Evolutionary conservation across 2,113 vertebrate genomes (phyloP).

Genomic region (Seriola dumerili): DNA sequence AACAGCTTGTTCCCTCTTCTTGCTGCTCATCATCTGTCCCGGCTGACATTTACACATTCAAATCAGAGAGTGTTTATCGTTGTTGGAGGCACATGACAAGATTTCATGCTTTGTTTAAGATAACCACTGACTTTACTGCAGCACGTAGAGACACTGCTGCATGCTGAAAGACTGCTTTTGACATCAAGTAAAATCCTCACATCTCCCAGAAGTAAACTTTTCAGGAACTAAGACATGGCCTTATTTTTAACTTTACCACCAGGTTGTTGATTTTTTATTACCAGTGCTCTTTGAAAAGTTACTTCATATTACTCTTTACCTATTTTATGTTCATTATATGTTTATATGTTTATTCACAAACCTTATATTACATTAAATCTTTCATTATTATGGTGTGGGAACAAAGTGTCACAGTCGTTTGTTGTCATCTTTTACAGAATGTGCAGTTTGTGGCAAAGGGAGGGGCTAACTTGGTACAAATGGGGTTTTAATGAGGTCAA

Average conservation of each 20-base stretch:
- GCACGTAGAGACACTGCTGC: background rate
- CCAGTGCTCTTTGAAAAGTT: background rate
- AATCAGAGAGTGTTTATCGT: constrained; percentile 62
- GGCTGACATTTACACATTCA: constrained; percentile 79
- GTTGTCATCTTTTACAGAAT: too few species aligned
- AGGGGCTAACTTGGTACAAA: too few species aligned
- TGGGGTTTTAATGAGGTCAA: constrained; percentile 18
- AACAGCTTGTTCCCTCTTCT: constrained; percentile 67
- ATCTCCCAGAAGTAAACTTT: constrained; percentile 30
- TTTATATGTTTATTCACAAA: too few species aligned
- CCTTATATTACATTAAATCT: too few species aligned
- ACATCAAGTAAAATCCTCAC: constrained; percentile 6
- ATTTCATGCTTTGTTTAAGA: constrained; percentile 51
- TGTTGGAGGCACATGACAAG: constrained; percentile 58
- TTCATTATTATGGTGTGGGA: too few species aligned
- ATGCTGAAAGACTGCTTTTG: background rate
- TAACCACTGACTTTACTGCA: background rate
- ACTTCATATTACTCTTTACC: too few species aligned
- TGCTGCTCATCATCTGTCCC: constrained; percentile 22
- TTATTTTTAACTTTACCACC: constrained; percentile 1
- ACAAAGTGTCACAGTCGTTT: too few species aligned
- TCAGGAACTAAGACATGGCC: constrained; percentile 49
- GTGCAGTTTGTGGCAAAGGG: background rate
- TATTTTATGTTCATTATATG: too few species aligned
- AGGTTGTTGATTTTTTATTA: background rate